A percentile compares a stretch with the other conserved stretches of the same genome.
phyloP scores from a whole-genome alignment of 2,797 vertebrate species.

The Enteromius argenteus region DNA sequence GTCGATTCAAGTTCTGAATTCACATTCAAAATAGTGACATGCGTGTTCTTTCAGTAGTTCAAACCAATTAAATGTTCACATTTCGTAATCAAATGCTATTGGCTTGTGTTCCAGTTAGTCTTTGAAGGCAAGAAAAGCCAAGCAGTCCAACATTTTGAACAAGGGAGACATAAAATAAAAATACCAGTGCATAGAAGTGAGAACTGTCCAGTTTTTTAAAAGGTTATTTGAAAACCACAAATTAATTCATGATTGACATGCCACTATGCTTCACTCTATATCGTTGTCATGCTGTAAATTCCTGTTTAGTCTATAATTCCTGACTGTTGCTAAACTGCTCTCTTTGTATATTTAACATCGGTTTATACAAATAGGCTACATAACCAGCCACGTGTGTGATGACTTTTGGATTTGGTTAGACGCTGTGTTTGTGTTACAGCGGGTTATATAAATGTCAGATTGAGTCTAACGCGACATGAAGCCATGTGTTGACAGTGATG shows the following conservation, averaged over 20 bases:
- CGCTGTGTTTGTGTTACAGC: constrained; percentile 35
- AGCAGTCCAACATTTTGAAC: not conserved
- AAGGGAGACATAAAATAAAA: not conserved
- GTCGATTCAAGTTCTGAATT: not conserved
- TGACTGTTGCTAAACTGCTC: constrained; percentile 33
- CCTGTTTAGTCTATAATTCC: constrained; percentile 57
- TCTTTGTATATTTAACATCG: constrained; percentile 47
- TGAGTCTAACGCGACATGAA: constrained; percentile 35
- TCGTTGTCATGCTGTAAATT: constrained; percentile 39
- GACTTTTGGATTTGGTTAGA: constrained; percentile 29
- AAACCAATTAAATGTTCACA: not conserved
- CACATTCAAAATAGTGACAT: not conserved
- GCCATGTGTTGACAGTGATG: constrained; percentile 31
- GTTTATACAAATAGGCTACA: constrained; percentile 33
- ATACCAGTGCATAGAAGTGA: not conserved
- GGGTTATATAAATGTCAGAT: constrained; percentile 45
- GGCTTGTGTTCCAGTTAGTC: not conserved
- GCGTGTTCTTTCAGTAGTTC: not conserved
- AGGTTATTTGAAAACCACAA: not conserved
- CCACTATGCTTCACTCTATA: constrained; percentile 10
- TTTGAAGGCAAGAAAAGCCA: not conserved
- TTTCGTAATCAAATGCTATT: not conserved
- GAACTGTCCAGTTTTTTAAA: constrained; percentile 4
- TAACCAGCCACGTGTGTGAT: not conserved
- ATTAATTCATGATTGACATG: not conserved